phyloP scores from a whole-genome alignment of 2,113 vertebrate genomes.

The Cygnus buccinator region DNA sequence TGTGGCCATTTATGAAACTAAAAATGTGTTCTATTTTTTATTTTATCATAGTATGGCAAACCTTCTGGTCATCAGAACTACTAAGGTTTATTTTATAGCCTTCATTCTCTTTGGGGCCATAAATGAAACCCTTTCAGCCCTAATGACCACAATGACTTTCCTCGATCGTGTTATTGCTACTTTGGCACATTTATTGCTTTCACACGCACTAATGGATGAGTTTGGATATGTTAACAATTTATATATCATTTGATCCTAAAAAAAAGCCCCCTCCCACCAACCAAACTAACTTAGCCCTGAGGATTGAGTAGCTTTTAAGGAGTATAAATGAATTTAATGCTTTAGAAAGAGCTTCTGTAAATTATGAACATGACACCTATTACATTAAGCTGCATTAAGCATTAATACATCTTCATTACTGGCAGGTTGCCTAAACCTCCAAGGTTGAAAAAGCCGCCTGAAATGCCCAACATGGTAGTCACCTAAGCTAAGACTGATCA shows the following conservation, averaged over 20 bases:
- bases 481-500: constrained; percentile 75
- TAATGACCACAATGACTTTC: constrained; percentile 85
- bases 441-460: constrained; percentile 97
- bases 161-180: constrained; percentile 83
- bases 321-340: constrained; percentile 99
- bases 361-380: constrained; percentile 99
- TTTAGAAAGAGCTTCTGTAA: constrained; percentile 99
- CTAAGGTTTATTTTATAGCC: constrained; percentile 72
- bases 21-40: constrained; percentile 28
- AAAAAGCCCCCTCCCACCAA: constrained; percentile 80
- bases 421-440: constrained; percentile 93
- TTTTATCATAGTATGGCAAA: constrained; percentile 18
- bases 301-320: constrained; percentile 99
- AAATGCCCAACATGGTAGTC: constrained; percentile 72
- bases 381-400: constrained; percentile 99
- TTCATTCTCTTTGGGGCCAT: constrained; percentile 76
- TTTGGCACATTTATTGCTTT: constrained; percentile 93
- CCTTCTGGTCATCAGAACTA: constrained; percentile 35
- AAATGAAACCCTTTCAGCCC: constrained; percentile 86
- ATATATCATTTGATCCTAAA: constrained; percentile 96
- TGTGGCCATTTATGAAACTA: not conserved
- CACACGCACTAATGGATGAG: constrained; percentile 96
- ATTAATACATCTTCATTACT: constrained; percentile 99
- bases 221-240: constrained; percentile 99
- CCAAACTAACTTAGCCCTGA: constrained; percentile 89